Percentiles rank a stretch among this genome's conserved stretches.
Conservation (phyloP, 1,140 invertebrate species). For the Propsilocerus akamusi region DNA sequence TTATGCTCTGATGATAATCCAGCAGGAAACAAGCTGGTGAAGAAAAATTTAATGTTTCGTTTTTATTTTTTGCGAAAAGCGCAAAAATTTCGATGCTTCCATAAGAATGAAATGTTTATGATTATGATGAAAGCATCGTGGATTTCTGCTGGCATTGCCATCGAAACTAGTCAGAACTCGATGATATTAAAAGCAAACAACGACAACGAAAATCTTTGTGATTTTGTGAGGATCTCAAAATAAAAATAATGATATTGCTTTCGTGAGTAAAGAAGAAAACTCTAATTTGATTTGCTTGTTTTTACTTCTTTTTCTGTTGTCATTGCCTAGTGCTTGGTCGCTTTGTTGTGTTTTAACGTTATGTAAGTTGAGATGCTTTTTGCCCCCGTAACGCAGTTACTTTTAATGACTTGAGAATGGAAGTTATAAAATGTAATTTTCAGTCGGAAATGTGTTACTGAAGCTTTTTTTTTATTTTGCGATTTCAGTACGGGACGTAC, state of each 20-base stretch:
- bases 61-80: too few species aligned
- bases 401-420: background rate
- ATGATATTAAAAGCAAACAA: background rate
- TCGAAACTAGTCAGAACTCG: too few species aligned
- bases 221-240: background rate
- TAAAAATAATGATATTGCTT: slow-evolving; percentile 1
- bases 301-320: background rate
- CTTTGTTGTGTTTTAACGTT: too few species aligned
- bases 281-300: slow-evolving; percentile 1
- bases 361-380: too few species aligned
- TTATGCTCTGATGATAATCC: too few species aligned
- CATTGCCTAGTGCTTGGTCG: background rate
- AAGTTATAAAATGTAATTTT: slow-evolving; percentile 1
- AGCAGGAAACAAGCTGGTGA: too few species aligned
- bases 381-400: background rate
- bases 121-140: background rate
- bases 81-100: too few species aligned
- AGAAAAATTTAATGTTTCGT: too few species aligned
- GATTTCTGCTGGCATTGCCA: too few species aligned
- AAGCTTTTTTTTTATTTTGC: too few species aligned
- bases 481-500: too few species aligned
- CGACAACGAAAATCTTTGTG: background rate
- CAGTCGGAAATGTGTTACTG: background rate
- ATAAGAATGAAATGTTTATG: background rate
- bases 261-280: background rate